Percentiles rank a stretch among this genome's conserved stretches.
These are phyloP conservation scores for Adelognathus sp. DNA, from an alignment of 2,888 invertebrate genomes.

Conservation along the genomic window DNA sequence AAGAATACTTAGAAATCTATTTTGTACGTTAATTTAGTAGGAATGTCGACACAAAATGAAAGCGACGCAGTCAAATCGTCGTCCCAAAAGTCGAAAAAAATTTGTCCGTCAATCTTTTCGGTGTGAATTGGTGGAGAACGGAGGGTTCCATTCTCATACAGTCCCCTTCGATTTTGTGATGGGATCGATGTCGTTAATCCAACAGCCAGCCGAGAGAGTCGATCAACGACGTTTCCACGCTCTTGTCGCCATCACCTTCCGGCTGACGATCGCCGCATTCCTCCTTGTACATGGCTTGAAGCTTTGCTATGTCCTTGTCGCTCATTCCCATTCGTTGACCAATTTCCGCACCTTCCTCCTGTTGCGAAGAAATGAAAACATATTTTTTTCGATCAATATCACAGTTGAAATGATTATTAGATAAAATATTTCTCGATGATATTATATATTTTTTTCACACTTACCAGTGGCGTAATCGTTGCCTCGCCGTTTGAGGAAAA, in stretches of 20 bases:
- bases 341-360: slow-evolving; percentile 82
- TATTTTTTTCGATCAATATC: neutral
- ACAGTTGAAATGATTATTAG: neutral
- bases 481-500: slow-evolving; percentile 86
- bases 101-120: neutral
- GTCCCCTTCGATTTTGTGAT: too few relatives aligned
- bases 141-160: neutral
- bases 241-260: neutral
- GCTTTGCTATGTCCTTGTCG: slow-evolving; percentile 83
- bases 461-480: slow-evolving; percentile 85
- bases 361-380: slow-evolving; percentile 53
- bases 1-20: neutral
- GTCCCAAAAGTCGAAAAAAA: neutral
- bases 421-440: neutral
- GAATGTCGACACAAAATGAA: neutral
- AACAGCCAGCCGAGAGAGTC: slow-evolving; percentile 33
- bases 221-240: neutral
- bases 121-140: neutral
- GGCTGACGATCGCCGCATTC: slow-evolving; percentile 69
- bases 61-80: slow-evolving; percentile 33
- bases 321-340: slow-evolving; percentile 84
- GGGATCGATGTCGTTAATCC: neutral
- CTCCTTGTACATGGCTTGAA: slow-evolving; percentile 84
- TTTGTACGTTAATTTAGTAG: neutral
- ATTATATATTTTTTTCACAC: neutral